Conservation (phyloP, 30 jellyfish, hydroid and myxozoan species). For the Hydractinia symbiolongicarpus region DNA sequence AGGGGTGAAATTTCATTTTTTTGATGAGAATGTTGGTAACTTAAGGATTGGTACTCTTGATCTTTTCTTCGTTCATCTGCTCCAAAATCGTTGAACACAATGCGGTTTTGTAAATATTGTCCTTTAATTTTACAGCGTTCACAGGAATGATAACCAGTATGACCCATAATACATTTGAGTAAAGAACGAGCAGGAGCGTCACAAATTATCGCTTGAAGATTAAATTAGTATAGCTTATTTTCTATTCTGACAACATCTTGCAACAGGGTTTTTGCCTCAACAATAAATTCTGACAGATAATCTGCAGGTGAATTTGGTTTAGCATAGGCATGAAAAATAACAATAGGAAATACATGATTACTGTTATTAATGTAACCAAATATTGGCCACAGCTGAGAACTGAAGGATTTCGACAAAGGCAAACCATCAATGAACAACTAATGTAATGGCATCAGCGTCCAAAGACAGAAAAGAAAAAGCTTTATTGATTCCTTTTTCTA, state of each 20-base stretch:
- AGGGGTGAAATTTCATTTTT: slow-evolving; percentile 19
- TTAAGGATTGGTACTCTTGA: background rate
- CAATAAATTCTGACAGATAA: background rate
- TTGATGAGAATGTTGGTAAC: slow-evolving; percentile 29
- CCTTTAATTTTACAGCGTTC: slow-evolving; percentile 17
- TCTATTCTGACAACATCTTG: too few relatives aligned
- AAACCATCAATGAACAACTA: slow-evolving; percentile 15
- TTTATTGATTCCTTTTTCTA: too few relatives aligned
- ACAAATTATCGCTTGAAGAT: background rate
- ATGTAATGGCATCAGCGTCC: too few relatives aligned
- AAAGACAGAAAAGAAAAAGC: too few relatives aligned
- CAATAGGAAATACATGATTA: background rate
- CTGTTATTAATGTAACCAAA: slow-evolving; percentile 22
- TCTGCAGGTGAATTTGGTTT: slow-evolving; percentile 4
- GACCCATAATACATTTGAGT: slow-evolving; percentile 30
- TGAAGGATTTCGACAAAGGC: slow-evolving; percentile 31
- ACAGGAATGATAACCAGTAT: slow-evolving; percentile 47
- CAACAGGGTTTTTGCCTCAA: background rate
- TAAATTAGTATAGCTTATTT: too few relatives aligned
- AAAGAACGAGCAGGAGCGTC: slow-evolving; percentile 57
- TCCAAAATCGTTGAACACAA: background rate
- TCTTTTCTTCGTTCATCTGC: background rate
- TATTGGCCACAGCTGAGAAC: slow-evolving; percentile 49
- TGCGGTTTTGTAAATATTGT: slow-evolving; percentile 10
- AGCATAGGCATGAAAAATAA: slow-evolving; percentile 10